Evolutionary conservation across 2,113 vertebrate genomes (phyloP), one percentile per base, ranked within the genome.

Genomic region (Planiliza haematocheilus): DNA sequence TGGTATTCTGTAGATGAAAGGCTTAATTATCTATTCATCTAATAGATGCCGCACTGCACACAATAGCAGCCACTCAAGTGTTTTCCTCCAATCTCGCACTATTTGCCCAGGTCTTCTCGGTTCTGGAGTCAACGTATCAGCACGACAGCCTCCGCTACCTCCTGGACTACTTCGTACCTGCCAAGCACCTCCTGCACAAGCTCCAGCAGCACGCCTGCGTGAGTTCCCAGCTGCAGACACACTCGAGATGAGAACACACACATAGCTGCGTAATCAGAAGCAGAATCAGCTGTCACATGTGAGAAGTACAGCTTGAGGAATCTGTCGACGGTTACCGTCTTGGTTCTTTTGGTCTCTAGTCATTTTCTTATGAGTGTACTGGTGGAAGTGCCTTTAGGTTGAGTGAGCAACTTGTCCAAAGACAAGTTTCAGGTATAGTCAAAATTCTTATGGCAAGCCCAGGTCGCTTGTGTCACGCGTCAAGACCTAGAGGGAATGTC

Each of bases 171-270:
- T 95, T 97, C 36, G 95, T 97, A 72, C 96, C 96, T 13, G 96
- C 96, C 58, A 97, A 97, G 82, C 96, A 96, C 76, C 95, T 97
- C 56, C 93, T 97, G 79, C 95, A 97, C 82, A 95, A 94, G 80
- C 91, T 97, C 51, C 96, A 97, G 76, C 96, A 96, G 71, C 95
- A 96, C 78, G 96, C 96, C 77, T 97, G 96, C 71, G 96, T 97
- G 93, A 96, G 96, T 95, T 13, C 41, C 13, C 74, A 5, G 42
- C 39, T 50, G 21, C 42, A 65, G 52, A 52, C 73, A 55, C 55
- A n/a, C 13, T 9, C 42, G 37, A 3, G 11, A 69, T 2, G 21
- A 49, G 64, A 71, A 66, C 84, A 77, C 70, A 82, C 78, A 75
- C 72, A 30, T 8, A 12, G 61, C 57, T 24, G 34, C 8, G 2